Evolutionary conservation across 2,797 vertebrate genomes (phyloP), one percentile per base, ranked within the genome.

Genomic region (Lindbergichthys nudifrons): DNA sequence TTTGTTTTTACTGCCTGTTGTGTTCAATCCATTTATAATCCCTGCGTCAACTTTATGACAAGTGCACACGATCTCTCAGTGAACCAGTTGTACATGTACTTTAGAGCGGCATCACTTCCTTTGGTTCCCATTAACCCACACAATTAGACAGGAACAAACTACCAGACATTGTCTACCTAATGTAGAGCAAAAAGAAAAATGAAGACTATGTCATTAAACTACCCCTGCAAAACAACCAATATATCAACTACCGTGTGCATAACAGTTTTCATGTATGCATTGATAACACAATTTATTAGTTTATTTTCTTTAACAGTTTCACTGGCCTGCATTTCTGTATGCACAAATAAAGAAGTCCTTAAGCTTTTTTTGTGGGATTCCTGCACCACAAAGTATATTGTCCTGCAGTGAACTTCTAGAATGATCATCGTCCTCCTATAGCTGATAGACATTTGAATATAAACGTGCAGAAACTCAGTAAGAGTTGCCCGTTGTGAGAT

Each of bases 31-130:
- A 16, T 30, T 23, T 30, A 4, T 47, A 13, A 45, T 51, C 16
- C 7, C 18, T 48, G 15, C 1, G 4, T 54, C 43, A 77, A 48
- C 16, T 68, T 1, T 19, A 7, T 43, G 8, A 47, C 14, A 64
- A 32, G 3, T 9, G n/a, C 50, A 50, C 32, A 26, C 30, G 3
- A 67, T 47, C 11, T 57, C 42, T 57, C 23, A 16, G 1, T 26
- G 71, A 82, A 75, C 76, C 57, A 56, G 77, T 80, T 82, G 14
- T 53, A 47, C 72, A 16, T 46, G 70, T 64, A 21, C 4, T 36
- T 50, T 47, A 36, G 32, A 13, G 18, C 2, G 3, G 9, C 26
- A 60, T 13, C 11, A 15, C 8, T 15, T 62, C 32, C 41, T 39
- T 26, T 18, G 19, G 3, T 18, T 43, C 7, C 50, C 2, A 2